Evolutionary conservation across 2,888 invertebrate species (phyloP).

Genomic region (Ochropleura leucogaster): DNA sequence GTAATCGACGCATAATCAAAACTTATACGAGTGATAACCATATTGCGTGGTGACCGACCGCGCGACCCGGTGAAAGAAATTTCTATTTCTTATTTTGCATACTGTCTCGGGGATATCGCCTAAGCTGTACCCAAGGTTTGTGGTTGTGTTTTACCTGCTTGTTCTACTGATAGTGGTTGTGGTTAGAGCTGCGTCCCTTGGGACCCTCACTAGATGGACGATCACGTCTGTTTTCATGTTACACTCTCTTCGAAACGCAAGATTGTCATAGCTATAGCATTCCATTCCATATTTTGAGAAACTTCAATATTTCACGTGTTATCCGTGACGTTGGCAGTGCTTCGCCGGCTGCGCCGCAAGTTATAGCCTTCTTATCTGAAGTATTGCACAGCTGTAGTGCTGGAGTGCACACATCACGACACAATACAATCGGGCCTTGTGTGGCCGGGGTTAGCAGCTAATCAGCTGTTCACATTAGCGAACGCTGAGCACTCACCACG

Average conservation of each 20-base stretch:
- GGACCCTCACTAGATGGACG: constrained; percentile 6
- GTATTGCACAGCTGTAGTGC: constrained; percentile 26
- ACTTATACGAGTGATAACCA: constrained; percentile 76
- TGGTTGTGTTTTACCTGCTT: background rate
- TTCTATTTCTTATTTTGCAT: constrained; percentile 45
- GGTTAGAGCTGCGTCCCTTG: background rate
- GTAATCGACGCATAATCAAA: constrained; percentile 78
- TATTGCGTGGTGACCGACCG: constrained; percentile 65
- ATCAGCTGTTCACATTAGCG: constrained; percentile 34
- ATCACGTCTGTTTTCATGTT: constrained; percentile 8
- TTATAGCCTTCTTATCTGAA: constrained; percentile 41
- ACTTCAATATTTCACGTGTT: constrained; percentile 12
- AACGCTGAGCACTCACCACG: constrained; percentile 17
- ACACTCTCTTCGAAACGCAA: background rate
- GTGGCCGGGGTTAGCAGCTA: constrained; percentile 20
- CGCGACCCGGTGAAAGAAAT: constrained; percentile 65
- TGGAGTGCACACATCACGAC: constrained; percentile 5
- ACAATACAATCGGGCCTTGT: constrained; percentile 4
- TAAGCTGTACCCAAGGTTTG: background rate
- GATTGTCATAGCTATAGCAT: constrained; percentile 1
- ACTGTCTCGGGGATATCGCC: constrained; percentile 2
- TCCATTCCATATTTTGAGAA: constrained; percentile 12
- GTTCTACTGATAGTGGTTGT: background rate
- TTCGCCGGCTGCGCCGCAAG: constrained; percentile 10
- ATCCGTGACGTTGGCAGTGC: constrained; percentile 32